Evolutionary conservation across 92 coral and sea anemone species (phyloP), one percentile per base, ranked within the genome.

Genomic region (Isaurus tuberculatus): DNA sequence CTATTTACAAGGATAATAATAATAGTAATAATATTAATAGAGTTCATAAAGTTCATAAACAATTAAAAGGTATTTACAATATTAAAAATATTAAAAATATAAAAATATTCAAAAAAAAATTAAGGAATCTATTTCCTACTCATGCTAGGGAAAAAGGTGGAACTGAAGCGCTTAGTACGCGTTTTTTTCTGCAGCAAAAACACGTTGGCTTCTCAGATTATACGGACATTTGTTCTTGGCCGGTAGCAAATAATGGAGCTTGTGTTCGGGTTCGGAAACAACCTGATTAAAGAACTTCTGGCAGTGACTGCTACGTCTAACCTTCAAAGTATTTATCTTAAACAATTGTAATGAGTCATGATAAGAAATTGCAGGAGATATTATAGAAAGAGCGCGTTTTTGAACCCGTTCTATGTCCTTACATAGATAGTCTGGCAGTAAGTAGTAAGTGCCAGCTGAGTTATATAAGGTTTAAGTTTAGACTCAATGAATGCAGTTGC

Each of bases 161-260:
- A 60, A 60, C 66, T 26, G 25, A 60, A 65, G 42, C 71, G 71
- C n/a, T 32, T 65, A 65, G 43, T 65, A 32, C 71, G 71, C 20
- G 71, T 26, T 65, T 65, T 36, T 65, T 63, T 8, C 71, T 65
- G 71, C 40, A 65, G 84, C 55, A 81, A 81, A 81, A 36, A 63
- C 48, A 53, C 79, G 66, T n/a, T 81, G 61, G 68, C 65, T 81
- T 81, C 64, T 81, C 57, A 65, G 63, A 43, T 81, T 81, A 28
- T 81, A 81, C 44, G 71, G 65, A 37, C 85, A 81, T 13, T 67
- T 61, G 63, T 64, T 81, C 85, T 81, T 81, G 75, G 63, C 63
- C 65, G 84, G 70, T 27, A 79, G 84, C 7, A n/a, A 79, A 69
- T 23, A 66, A 66, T 81, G 66, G 65, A 81, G 73, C 66, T 81